phyloP scores from a whole-genome alignment of 2,888 invertebrate genomes.

The Antheraea yamamai region DNA sequence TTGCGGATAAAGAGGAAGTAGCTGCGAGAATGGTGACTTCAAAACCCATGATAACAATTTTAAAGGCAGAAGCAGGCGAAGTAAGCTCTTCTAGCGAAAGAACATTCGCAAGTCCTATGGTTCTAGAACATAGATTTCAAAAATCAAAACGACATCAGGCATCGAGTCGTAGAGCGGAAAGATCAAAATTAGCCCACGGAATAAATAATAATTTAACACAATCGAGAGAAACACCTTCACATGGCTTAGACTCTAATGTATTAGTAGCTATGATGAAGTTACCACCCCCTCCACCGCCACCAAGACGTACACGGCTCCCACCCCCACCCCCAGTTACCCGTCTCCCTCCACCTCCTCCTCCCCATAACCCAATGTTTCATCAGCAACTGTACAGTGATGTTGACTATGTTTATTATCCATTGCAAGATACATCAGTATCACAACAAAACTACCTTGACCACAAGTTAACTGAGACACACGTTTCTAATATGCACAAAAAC shows the following conservation, averaged over 20 bases:
- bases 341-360: conserved; percentile 87
- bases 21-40: conserved; percentile 89
- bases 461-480: conserved; percentile 88
- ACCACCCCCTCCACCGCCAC: conserved; percentile 81
- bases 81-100: conserved; percentile 84
- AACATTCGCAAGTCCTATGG: conserved; percentile 78
- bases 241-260: conserved; percentile 73
- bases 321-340: conserved; percentile 85
- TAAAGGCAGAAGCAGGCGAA: conserved; percentile 88
- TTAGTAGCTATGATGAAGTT: conserved; percentile 84
- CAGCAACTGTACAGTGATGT: conserved; percentile 95
- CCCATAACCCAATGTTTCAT: conserved; percentile 93
- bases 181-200: conserved; percentile 82
- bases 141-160: conserved; percentile 76
- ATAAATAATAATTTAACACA: conserved; percentile 73
- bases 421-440: conserved; percentile 94
- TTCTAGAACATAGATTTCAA: conserved; percentile 74
- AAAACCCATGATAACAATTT: conserved; percentile 88
- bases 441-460: conserved; percentile 96
- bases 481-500: conserved; percentile 84
- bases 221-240: conserved; percentile 68
- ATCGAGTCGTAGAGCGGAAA: conserved; percentile 83
- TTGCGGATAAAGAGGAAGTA: conserved; percentile 83
- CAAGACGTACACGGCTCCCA: conserved; percentile 84
- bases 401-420: conserved; percentile 94